Evolutionary conservation across 2,113 vertebrate genomes (phyloP).

Genomic region (Setophaga kirtlandii): DNA sequence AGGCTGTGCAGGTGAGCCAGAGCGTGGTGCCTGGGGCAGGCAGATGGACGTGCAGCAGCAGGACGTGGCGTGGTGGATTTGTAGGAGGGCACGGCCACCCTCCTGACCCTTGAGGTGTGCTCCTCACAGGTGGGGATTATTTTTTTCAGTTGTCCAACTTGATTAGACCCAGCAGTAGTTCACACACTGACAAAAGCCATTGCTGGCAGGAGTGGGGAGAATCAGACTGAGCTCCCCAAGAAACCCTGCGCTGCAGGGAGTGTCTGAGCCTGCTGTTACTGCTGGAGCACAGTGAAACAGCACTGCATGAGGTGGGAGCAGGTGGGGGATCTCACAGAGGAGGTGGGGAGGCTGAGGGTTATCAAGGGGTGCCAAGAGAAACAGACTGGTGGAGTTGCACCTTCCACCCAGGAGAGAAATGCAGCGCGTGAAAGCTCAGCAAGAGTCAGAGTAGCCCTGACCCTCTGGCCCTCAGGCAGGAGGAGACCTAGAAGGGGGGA

Average conservation of each 20-base stretch:
- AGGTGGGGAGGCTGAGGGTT: neutral
- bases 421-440: neutral
- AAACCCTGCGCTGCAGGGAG: neutral
- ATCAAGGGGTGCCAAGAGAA: neutral
- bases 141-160: neutral
- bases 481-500: neutral
- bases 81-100: neutral
- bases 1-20: neutral
- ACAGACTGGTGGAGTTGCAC: neutral
- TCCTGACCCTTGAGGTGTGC: neutral
- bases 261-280: neutral
- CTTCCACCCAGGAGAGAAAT: neutral
- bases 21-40: neutral
- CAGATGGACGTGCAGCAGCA: neutral
- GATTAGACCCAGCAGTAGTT: neutral
- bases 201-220: neutral
- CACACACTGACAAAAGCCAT: neutral
- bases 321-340: neutral
- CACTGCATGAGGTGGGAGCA: neutral
- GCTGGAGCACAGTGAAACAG: neutral
- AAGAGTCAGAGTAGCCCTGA: neutral
- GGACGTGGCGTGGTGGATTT: fast-evolving
- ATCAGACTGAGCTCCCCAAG: neutral
- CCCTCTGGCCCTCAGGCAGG: neutral
- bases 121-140: neutral